A percentile compares a stretch with the other conserved stretches of the same genome.
phyloP scores from a whole-genome alignment of 2,888 invertebrate genomes.

The Calameuta filiformis region DNA sequence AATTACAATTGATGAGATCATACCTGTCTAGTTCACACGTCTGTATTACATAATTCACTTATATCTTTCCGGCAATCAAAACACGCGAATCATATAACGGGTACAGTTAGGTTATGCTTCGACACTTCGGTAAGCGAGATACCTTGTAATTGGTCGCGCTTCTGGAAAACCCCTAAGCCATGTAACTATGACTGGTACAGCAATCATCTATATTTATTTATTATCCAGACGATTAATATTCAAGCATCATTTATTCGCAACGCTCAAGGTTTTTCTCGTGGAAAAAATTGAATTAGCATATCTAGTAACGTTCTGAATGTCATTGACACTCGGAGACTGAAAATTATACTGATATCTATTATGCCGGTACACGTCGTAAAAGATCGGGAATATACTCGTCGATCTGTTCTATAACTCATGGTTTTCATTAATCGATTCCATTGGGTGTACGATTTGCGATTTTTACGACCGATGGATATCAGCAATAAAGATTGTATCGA shows the following conservation, averaged over 20 bases:
- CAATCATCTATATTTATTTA: not conserved
- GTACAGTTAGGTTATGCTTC: not conserved
- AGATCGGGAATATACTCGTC: not conserved
- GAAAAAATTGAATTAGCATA: not conserved
- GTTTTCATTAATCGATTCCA: not conserved
- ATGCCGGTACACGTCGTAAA: not conserved
- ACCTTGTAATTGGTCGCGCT: not conserved
- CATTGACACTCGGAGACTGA: not conserved
- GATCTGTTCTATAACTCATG: not conserved
- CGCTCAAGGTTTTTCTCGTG: not conserved
- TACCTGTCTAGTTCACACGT: not conserved
- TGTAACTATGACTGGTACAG: not conserved
- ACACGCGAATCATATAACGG: not conserved
- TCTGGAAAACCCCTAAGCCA: not conserved
- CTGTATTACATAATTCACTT: not conserved
- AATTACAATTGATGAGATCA: not conserved
- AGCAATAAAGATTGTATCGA: slow-evolving; percentile 19
- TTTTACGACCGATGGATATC: slow-evolving; percentile 24
- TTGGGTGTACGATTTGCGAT: slow-evolving; percentile 13
- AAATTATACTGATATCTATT: not conserved
- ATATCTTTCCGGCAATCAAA: not conserved
- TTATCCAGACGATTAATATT: not conserved
- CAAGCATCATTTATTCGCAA: not conserved
- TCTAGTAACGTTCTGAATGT: not conserved
- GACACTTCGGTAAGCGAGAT: not conserved